These are phyloP conservation scores for Platycnemis pennipes DNA, from an alignment of 2,888 invertebrate genomes.

Conservation along the genomic window DNA sequence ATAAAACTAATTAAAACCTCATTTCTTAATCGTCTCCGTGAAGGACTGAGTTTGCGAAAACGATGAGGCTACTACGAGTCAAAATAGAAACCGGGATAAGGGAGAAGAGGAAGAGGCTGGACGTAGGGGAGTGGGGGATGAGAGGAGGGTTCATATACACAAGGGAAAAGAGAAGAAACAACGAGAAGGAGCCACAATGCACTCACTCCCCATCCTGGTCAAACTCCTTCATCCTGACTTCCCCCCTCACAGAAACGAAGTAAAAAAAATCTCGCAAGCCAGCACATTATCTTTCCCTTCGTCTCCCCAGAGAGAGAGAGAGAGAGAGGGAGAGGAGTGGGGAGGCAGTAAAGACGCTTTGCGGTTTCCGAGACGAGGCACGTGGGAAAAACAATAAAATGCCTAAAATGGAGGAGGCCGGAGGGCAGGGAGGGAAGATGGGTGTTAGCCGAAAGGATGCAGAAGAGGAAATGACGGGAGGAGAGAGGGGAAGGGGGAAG, in stretches of 20 bases:
- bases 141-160: background rate
- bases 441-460: constrained; percentile 5
- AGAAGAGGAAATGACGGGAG: background rate
- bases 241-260: background rate
- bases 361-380: constrained; percentile 44
- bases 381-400: constrained; percentile 54
- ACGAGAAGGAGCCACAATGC: background rate
- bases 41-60: constrained; percentile 4
- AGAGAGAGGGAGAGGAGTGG: background rate
- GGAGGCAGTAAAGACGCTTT: background rate
- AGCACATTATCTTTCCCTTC: background rate
- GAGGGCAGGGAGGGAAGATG: constrained; percentile 7
- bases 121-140: background rate
- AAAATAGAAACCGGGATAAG: background rate
- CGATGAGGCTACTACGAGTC: background rate
- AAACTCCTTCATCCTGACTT: background rate
- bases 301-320: background rate
- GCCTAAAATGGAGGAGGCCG: background rate
- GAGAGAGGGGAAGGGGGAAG: background rate
- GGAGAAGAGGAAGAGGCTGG: background rate
- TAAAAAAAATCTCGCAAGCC: background rate
- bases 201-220: background rate
- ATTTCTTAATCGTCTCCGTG: background rate
- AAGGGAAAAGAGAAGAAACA: background rate
- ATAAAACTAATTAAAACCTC: background rate